A percentile compares a stretch with the other conserved stretches of the same genome.
Conservation (phyloP, 2,113 vertebrate genomes). For the Myotis yumanensis region DNA sequence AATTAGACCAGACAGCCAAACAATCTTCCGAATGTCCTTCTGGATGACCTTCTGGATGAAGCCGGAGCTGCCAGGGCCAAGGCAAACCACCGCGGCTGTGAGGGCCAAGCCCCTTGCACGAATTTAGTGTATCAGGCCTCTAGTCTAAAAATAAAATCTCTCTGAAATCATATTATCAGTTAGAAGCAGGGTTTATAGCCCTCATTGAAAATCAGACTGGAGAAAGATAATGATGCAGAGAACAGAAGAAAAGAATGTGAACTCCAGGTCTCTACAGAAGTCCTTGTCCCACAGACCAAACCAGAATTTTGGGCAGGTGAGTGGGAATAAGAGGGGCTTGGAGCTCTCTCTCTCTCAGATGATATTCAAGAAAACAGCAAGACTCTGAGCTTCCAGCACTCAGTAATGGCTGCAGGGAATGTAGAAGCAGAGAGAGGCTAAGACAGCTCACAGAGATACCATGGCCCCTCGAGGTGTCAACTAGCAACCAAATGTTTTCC, state of each 20-base stretch:
- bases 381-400: background rate
- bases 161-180: background rate
- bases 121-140: too few relatives aligned
- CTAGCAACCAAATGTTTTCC: background rate
- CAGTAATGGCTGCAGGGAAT: background rate
- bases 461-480: background rate
- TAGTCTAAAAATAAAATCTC: conserved; percentile 6
- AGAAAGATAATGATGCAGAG: background rate
- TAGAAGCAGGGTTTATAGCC: background rate
- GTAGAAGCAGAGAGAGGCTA: background rate
- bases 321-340: background rate
- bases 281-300: background rate
- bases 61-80: too few relatives aligned
- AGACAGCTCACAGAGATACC: background rate
- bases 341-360: background rate
- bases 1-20: too few relatives aligned
- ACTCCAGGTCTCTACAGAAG: background rate
- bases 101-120: too few relatives aligned
- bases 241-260: background rate
- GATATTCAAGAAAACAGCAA: background rate
- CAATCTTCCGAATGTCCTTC: too few relatives aligned
- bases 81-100: too few relatives aligned
- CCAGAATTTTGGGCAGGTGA: background rate
- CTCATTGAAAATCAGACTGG: conserved; percentile 1
- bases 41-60: too few relatives aligned